These are phyloP conservation scores for Amphiprion clarkii DNA, from an alignment of 2,797 vertebrate genomes.

Conservation along the genomic window DNA sequence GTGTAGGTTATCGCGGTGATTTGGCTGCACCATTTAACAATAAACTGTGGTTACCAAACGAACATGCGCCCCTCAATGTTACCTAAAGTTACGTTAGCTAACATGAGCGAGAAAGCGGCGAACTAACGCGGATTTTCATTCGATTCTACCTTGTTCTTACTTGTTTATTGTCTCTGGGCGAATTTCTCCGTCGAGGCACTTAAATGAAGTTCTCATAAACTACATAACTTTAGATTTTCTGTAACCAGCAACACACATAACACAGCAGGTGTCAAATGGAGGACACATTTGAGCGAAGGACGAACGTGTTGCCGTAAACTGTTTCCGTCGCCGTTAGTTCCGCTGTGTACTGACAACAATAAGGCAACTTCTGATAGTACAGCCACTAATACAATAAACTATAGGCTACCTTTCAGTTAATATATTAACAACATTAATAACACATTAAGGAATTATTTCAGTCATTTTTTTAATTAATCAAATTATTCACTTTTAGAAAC, in stretches of 20 bases:
- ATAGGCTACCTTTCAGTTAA: neutral
- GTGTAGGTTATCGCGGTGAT: neutral
- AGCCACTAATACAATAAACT: neutral
- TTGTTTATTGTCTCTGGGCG: neutral
- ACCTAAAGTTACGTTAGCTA: neutral
- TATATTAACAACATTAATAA: neutral
- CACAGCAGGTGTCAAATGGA: constrained; percentile 14
- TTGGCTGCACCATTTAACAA: too few relatives aligned
- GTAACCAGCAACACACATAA: neutral
- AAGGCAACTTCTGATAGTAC: fast-evolving
- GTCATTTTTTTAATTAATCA: neutral
- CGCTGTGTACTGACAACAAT: neutral
- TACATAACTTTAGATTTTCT: neutral
- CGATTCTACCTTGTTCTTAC: neutral
- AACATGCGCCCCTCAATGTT: neutral
- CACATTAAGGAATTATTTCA: neutral
- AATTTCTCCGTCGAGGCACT: neutral
- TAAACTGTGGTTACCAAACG: too few relatives aligned
- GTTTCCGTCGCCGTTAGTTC: constrained; percentile 42
- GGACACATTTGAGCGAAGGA: constrained; percentile 44
- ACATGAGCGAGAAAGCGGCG: too few relatives aligned
- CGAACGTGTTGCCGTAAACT: constrained; percentile 41
- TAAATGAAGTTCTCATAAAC: neutral
- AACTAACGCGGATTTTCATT: neutral
- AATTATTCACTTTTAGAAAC: too few relatives aligned